Conservation (phyloP, 2,888 invertebrate species). For the Eurytoma californica region DNA sequence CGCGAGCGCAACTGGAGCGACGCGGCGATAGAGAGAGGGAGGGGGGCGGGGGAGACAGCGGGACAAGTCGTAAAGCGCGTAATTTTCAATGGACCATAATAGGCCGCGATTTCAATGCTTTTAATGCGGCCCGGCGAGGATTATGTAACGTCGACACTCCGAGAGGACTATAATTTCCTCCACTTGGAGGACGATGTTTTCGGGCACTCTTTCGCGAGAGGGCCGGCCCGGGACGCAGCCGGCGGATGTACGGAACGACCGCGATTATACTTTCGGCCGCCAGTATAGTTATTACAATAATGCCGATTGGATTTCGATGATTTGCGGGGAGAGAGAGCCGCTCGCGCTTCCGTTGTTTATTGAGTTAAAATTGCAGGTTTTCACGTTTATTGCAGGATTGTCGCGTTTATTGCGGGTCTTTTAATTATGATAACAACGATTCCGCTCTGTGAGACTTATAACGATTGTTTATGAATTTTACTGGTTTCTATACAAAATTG, state of each 20-base stretch:
- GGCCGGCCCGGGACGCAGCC: not conserved
- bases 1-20: not conserved
- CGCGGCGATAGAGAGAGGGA: not conserved
- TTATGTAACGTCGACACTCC: constrained; percentile 17
- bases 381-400: too few species aligned
- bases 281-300: too few species aligned
- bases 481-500: too few species aligned
- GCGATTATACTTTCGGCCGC: constrained; percentile 15
- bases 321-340: too few species aligned
- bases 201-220: not conserved
- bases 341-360: too few species aligned
- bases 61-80: constrained; percentile 35
- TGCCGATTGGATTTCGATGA: too few species aligned
- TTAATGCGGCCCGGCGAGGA: constrained; percentile 22
- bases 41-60: not conserved
- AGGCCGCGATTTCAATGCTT: constrained; percentile 47
- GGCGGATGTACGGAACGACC: not conserved
- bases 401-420: too few species aligned
- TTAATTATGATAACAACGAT: too few species aligned
- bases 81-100: constrained; percentile 52
- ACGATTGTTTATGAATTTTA: too few species aligned
- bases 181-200: not conserved
- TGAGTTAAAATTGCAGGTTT: too few species aligned
- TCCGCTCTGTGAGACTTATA: too few species aligned
- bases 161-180: constrained; percentile 1